phyloP scores from a whole-genome alignment of 2,113 vertebrate genomes.

The Chlamydotis undulata region DNA sequence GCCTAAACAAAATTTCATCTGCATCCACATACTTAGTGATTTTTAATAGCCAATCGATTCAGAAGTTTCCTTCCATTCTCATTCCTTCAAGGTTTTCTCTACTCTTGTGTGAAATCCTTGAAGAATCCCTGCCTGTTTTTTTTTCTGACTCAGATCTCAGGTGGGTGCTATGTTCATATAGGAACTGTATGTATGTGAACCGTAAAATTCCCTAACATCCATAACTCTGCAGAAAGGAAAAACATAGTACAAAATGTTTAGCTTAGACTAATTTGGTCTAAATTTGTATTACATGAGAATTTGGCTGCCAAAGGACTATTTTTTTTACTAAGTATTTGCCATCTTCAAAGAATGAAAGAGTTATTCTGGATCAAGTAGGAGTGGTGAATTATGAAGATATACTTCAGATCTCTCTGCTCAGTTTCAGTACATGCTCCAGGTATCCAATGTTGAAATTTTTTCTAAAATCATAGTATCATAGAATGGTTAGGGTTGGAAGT shows the following conservation, averaged over 20 bases:
- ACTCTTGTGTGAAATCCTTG: background rate
- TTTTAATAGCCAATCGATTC: background rate
- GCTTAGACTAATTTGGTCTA: background rate
- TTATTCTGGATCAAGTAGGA: background rate
- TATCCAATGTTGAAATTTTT: background rate
- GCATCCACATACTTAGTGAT: background rate
- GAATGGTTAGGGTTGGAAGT: no score
- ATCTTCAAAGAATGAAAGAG: background rate
- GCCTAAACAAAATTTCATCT: background rate
- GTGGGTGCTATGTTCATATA: background rate
- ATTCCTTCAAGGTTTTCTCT: background rate
- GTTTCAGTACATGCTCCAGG: accelerated
- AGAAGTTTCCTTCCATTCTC: background rate
- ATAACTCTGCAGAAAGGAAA: background rate
- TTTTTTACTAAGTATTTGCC: background rate
- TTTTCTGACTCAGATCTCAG: background rate
- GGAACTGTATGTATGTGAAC: background rate
- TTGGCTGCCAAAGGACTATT: background rate
- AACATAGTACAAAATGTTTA: background rate
- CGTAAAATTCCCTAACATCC: accelerated
- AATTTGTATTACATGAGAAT: background rate
- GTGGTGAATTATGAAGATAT: background rate
- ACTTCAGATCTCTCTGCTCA: background rate
- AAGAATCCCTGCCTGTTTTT: background rate
- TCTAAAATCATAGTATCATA: no score